These are phyloP conservation scores for Matsumyia berberina DNA, from an alignment of 2,888 invertebrate species.

Conservation along the genomic window DNA sequence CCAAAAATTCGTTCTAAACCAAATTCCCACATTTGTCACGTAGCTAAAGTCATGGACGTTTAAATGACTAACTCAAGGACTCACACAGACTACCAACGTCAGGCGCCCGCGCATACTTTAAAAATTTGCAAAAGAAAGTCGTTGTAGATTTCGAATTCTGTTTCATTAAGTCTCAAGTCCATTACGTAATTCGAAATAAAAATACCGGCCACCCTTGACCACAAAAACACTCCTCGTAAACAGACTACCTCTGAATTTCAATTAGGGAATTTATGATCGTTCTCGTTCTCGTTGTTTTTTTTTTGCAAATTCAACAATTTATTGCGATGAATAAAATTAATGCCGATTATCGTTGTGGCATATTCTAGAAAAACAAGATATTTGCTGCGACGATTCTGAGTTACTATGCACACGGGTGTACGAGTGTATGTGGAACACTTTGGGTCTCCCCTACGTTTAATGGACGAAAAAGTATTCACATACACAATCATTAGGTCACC, in stretches of 20 bases:
- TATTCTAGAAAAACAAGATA: constrained; percentile 50
- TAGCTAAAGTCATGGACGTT: neutral
- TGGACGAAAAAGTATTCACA: neutral
- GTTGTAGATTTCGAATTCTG: constrained; percentile 18
- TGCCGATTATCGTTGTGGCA: constrained; percentile 30
- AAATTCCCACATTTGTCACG: neutral
- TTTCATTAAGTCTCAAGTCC: neutral
- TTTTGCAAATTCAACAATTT: constrained; percentile 51
- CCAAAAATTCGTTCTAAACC: neutral
- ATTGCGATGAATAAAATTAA: constrained; percentile 65
- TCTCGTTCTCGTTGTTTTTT: no score
- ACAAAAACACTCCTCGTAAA: neutral
- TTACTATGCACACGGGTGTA: neutral
- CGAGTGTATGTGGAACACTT: neutral
- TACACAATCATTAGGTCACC: constrained; percentile 36
- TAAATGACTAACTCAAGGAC: constrained; percentile 7
- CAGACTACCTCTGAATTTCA: constrained; percentile 36
- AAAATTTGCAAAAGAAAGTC: constrained; percentile 6
- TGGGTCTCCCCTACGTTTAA: constrained; percentile 1
- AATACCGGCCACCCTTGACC: neutral
- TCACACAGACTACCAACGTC: neutral
- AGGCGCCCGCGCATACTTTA: neutral
- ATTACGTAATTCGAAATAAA: constrained; percentile 46
- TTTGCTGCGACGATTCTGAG: constrained; percentile 25
- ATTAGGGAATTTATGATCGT: constrained; percentile 38